Evolutionary conservation across 2,113 vertebrate genomes (phyloP).

Genomic region (Psilopsiagon aurifrons): DNA sequence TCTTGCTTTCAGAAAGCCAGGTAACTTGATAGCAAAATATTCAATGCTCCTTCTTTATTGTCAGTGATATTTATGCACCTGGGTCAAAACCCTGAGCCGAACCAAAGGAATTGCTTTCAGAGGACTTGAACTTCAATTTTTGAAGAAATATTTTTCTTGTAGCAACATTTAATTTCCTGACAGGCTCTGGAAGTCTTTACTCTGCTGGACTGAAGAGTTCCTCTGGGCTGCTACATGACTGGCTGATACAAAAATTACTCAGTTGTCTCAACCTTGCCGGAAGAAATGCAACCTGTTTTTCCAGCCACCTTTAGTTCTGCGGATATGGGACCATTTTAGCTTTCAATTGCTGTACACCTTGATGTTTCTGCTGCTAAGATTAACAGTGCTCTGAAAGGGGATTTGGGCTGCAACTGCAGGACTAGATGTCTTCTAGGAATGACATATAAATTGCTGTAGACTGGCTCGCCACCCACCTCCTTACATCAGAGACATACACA

Average conservation of each 20-base stretch:
- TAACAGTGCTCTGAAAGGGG: background rate
- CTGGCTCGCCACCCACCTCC: background rate
- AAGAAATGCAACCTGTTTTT: accelerated
- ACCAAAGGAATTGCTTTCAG: background rate
- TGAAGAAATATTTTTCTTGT: background rate
- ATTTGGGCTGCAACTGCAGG: background rate
- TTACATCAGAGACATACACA: background rate
- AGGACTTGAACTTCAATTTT: background rate
- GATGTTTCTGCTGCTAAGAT: background rate
- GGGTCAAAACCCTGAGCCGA: background rate
- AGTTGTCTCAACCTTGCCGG: background rate
- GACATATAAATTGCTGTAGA: background rate
- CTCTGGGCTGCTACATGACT: background rate
- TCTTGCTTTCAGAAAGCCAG: background rate
- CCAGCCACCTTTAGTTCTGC: background rate
- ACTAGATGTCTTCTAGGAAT: background rate
- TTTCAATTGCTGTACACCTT: background rate
- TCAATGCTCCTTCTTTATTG: background rate
- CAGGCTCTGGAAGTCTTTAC: background rate
- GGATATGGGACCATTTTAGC: background rate
- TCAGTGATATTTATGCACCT: background rate
- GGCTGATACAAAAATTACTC: background rate
- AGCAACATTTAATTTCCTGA: background rate
- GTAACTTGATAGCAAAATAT: background rate
- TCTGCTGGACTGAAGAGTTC: background rate